Evolutionary conservation across 1,140 invertebrate genomes (phyloP), one percentile per base, ranked within the genome.

Genomic region (Plectrocnemia conspersa): DNA sequence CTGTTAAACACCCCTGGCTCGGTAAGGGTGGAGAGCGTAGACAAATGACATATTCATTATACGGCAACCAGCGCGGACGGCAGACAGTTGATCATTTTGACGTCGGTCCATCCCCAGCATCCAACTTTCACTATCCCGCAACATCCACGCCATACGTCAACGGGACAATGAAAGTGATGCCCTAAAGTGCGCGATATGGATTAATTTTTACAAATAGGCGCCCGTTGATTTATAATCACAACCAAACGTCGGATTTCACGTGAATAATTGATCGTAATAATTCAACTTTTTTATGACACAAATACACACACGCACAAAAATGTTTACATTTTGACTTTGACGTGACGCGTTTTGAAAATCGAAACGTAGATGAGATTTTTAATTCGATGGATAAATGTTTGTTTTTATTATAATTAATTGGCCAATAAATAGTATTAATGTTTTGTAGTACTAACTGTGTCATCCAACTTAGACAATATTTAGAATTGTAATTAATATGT

Each of bases 61-160:
- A 48, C 52, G 52, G 57, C 57, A 44, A 32, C 47, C 41, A 55
- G 40, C 29, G 32, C 47, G 55, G 58, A 59, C 58, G 53, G 22
- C 29, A 25, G 52, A 59, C 58, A 52, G 58, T 55, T 59, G 58
- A 59, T 59, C 58, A 59, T 59, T 55, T 55, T 54, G 58, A 53
- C 50, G 35, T 47, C 58, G 58, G 58, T 55, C 42, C 41, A 35
- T 40, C 22, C 27, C 23, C 13, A 29, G 29, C 25, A 23, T 25
- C 46, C 44, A 36, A 48, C 46, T 48, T 48, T 36, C 46, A 35
- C 29, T 35, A 35, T 35, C 40, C 33, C 19, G 23, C 22, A 16
- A 6, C 6, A 44, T 6, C 7, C 5, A 5, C 41, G 41, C 5
- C 15, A 9, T 5, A 22, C 11, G 40, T 15, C 5, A 16, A 18